Evolutionary conservation across 2,113 vertebrate species (phyloP).

Genomic region (Gobio gobio): DNA sequence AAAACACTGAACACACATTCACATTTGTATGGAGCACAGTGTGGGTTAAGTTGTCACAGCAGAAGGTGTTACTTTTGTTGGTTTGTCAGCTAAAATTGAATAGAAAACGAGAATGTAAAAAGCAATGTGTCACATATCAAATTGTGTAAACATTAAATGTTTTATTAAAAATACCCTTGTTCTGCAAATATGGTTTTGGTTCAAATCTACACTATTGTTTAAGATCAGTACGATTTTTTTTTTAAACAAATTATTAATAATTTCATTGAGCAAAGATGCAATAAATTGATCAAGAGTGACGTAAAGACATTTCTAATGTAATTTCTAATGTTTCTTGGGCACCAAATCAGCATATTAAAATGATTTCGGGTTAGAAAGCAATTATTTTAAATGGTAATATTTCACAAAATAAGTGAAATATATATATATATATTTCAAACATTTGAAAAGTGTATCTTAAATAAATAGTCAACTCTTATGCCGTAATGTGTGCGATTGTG

Average conservation of each 20-base stretch:
- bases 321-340: neutral
- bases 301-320: neutral
- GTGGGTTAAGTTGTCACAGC: neutral
- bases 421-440: no score
- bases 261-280: neutral
- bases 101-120: neutral
- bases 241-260: no score
- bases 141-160: no score
- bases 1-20: neutral
- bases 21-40: neutral
- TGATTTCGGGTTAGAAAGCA: neutral
- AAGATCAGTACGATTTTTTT: no score
- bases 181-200: no score
- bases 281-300: neutral
- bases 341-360: neutral
- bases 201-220: no score
- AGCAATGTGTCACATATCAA: neutral
- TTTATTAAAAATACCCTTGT: no score
- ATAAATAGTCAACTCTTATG: neutral
- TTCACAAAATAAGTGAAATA: neutral
- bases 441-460: neutral
- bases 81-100: neutral
- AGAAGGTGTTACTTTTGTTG: neutral
- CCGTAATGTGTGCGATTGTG: neutral
- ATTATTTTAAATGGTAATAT: neutral